phyloP scores from a whole-genome alignment of 2,888 invertebrate species.

The Diachrysia chrysitis region DNA sequence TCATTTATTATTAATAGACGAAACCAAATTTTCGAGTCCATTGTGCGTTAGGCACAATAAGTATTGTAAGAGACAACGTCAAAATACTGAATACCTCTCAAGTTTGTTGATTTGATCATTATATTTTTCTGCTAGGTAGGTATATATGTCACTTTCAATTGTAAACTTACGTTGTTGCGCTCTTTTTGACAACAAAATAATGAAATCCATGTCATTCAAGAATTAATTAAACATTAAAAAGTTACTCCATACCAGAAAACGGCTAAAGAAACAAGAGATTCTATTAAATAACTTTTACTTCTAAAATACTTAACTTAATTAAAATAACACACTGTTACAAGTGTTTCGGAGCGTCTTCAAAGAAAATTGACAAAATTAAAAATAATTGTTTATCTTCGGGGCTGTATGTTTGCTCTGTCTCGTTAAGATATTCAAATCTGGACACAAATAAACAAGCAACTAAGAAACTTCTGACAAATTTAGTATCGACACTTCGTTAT shows the following conservation, averaged over 20 bases:
- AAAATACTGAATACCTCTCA: constrained; percentile 48
- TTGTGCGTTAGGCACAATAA: constrained; percentile 50
- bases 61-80: constrained; percentile 41
- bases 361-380: constrained; percentile 47
- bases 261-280: constrained; percentile 6
- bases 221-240: constrained; percentile 6
- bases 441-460: constrained; percentile 50
- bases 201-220: background rate
- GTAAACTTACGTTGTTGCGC: background rate
- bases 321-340: constrained; percentile 32
- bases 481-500: constrained; percentile 60
- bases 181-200: background rate
- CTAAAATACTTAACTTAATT: constrained; percentile 27
- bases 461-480: constrained; percentile 52
- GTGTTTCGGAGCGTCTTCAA: constrained; percentile 22
- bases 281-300: constrained; percentile 20
- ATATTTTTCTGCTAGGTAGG: constrained; percentile 6
- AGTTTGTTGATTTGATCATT: constrained; percentile 44
- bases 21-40: constrained; percentile 43
- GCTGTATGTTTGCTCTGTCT: constrained; percentile 48
- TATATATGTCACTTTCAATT: background rate
- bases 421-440: constrained; percentile 59
- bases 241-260: background rate
- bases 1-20: constrained; percentile 36
- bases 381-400: constrained; percentile 49